These are phyloP conservation scores for Glareola pratincola DNA, from an alignment of 2,113 vertebrate genomes.

Conservation along the genomic window DNA sequence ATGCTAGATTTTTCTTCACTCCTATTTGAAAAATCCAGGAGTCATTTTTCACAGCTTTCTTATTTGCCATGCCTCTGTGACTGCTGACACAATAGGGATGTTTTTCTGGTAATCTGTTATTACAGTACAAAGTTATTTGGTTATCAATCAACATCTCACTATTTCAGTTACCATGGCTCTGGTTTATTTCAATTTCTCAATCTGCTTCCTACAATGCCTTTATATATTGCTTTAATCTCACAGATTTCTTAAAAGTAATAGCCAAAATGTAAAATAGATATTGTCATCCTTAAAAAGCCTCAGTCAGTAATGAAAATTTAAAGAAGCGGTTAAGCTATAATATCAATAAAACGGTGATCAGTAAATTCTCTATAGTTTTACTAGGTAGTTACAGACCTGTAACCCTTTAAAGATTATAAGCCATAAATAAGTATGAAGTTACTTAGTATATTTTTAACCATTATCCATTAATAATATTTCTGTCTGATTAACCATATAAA, in stretches of 20 bases:
- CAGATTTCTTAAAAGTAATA: not conserved
- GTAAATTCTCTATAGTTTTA: slow-evolving; percentile 54
- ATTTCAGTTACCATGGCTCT: not conserved
- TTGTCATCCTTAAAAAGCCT: slow-evolving; percentile 9
- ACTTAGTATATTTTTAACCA: slow-evolving; percentile 32
- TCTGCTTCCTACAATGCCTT: not conserved
- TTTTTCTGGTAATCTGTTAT: not conserved
- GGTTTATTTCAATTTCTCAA: not conserved
- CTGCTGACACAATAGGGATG: not conserved
- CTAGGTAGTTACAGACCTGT: slow-evolving; percentile 39
- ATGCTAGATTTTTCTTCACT: not conserved
- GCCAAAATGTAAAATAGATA: slow-evolving; percentile 8
- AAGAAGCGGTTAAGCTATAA: slow-evolving; percentile 7
- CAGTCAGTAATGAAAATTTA: slow-evolving; percentile 12
- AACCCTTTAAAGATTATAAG: slow-evolving; percentile 22
- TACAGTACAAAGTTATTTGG: not conserved
- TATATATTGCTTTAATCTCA: not conserved
- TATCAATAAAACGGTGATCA: slow-evolving; percentile 23
- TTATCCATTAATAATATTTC: not conserved
- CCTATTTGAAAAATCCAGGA: not conserved
- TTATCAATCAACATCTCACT: not conserved
- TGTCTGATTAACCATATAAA: slow-evolving; percentile 23
- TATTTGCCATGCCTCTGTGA: not conserved
- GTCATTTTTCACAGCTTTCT: not conserved
- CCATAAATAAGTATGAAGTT: slow-evolving; percentile 45